Evolutionary conservation across 92 coral and sea anemone species (phyloP), one percentile per base, ranked within the genome.

Genomic region (Pocillopora grandis): DNA sequence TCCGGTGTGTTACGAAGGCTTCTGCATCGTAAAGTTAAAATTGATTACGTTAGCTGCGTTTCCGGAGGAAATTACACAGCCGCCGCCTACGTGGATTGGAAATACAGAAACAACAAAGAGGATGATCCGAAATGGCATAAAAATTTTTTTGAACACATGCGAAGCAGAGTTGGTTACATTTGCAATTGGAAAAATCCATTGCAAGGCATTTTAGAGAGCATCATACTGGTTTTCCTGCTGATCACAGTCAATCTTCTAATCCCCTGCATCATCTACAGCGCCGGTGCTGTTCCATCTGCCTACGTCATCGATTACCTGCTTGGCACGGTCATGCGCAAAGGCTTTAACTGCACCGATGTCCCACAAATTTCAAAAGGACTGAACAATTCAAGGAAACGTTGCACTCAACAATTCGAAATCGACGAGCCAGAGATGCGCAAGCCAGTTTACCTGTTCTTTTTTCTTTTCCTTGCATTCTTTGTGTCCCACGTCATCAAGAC

Each of bases 21-120:
- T 77, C 95, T 93, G 16, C 97, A 91, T 55, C 89, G 91, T 62
- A 81, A 82, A 12, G 94, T 93, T 1, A 74, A 89, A 33, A 87
- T 89, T 21, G 94, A 93, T 67, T 93, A 89, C 79, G 66, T 93
- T 56, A 93, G 97, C 67, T 93, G 97, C 72, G 91, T 93, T 52
- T 93, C 97, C 23, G 97, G 97, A 35, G 97, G 97, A 7, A 93
- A 91, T 83, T 93, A 84, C 64, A 87, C 90, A 9, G 97, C 97
- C 1, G 94, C 97, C 15, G 90, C 97, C 1, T 93, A 90, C 36
- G 31, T 93, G 83, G 97, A 93, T 75, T 93, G 97, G 97, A 93
- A 93, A 58, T 91, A 86, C 84, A 88, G 93, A 19, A 73, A 93
- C 66, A 88, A 84, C 17, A 65, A 86, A 23, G 27, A 73, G 58